Conservation (phyloP, 2,797 vertebrate species). For the Octomys mimax region DNA sequence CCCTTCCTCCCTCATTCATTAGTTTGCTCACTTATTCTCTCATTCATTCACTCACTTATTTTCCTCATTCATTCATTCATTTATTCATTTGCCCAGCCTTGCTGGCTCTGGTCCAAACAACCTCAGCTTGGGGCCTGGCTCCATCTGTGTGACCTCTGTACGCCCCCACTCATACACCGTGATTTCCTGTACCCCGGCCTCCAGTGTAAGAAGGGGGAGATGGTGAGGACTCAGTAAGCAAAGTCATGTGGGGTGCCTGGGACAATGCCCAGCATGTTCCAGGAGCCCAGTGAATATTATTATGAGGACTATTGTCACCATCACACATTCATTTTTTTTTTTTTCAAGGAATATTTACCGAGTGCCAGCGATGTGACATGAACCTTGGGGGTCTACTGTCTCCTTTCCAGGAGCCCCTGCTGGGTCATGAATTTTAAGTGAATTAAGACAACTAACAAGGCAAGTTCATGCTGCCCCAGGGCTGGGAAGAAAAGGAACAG, state of each 20-base stretch:
- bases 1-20: no score
- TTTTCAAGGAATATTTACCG: neutral
- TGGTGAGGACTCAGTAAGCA: neutral
- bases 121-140: neutral
- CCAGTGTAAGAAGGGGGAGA: neutral
- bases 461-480: neutral
- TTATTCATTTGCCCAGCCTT: neutral
- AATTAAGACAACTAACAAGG: neutral
- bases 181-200: neutral
- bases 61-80: no score
- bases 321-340: neutral
- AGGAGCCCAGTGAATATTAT: neutral
- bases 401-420: neutral
- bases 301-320: rapidly evolving
- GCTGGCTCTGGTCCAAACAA: neutral
- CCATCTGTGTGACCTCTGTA: rapidly evolving
- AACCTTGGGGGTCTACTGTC: neutral
- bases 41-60: no score
- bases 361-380: neutral
- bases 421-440: no score
- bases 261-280: no score
- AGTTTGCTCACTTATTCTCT: no score
- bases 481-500: neutral
- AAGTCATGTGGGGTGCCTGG: neutral
- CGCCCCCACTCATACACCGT: neutral